Percentiles rank a stretch among this genome's conserved stretches.
Conservation (phyloP, 1,140 invertebrate genomes). For the Proales similis region DNA sequence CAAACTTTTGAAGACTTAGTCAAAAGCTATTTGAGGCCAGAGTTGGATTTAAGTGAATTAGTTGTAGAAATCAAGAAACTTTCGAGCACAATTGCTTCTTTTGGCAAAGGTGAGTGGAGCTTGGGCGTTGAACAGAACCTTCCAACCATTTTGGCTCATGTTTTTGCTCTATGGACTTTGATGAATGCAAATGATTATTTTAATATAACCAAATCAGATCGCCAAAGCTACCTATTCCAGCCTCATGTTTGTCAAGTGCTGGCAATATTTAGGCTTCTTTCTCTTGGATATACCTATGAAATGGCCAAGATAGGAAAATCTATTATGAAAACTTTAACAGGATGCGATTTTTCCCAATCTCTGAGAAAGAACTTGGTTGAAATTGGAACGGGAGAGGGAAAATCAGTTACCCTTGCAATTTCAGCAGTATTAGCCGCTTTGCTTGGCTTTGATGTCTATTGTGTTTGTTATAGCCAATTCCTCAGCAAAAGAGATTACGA, state of each 20-base stretch:
- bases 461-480: constrained; percentile 13
- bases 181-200: neutral
- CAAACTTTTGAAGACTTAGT: neutral
- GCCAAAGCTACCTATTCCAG: neutral
- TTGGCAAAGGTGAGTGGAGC: too few species aligned
- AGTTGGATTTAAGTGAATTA: neutral
- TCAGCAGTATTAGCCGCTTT: neutral
- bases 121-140: neutral
- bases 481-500: constrained; percentile 1
- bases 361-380: neutral
- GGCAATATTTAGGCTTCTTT: neutral
- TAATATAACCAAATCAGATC: neutral
- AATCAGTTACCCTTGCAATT: neutral
- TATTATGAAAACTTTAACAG: neutral
- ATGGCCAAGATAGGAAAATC: neutral
- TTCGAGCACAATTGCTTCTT: too few species aligned
- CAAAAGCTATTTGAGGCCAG: neutral
- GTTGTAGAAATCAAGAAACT: neutral
- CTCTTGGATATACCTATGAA: too few species aligned
- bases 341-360: too few species aligned
- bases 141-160: neutral
- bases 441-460: neutral
- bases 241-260: constrained; percentile 1
- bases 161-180: constrained; percentile 15
- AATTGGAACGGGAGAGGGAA: constrained; percentile 15